These are phyloP conservation scores for Lophotriccus pileatus DNA, from an alignment of 2,797 vertebrate species.

Conservation along the genomic window DNA sequence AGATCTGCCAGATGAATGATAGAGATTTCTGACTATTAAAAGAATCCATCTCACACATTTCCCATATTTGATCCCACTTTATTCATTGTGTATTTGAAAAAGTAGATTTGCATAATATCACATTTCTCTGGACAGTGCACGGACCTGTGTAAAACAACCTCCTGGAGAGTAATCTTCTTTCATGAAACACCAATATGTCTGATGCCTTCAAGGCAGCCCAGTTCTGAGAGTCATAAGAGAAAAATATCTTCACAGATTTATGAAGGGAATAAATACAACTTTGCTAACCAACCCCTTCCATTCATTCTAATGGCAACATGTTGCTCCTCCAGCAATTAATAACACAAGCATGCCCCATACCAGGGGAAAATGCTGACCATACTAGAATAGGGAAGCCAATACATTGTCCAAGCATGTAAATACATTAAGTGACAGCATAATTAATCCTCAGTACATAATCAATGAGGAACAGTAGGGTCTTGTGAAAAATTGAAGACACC, in stretches of 20 bases:
- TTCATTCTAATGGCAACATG: background rate
- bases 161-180: background rate
- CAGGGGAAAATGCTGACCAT: background rate
- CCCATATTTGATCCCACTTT: background rate
- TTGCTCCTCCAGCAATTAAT: background rate
- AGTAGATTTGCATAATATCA: background rate
- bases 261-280: background rate
- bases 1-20: background rate
- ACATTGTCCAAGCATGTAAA: conserved; percentile 60
- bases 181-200: background rate
- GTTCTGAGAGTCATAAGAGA: background rate
- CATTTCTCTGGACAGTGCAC: background rate
- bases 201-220: background rate
- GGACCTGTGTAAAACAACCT: background rate
- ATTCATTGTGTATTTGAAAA: background rate
- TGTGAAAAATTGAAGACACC: conserved; percentile 57
- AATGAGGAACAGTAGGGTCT: conserved; percentile 62
- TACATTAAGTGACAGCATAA: conserved; percentile 69
- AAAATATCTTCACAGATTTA: conserved; percentile 9
- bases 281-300: background rate
- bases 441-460: conserved; percentile 73
- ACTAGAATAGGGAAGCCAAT: conserved; percentile 48
- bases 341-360: background rate
- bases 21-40: background rate
- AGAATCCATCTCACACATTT: background rate